Conservation (phyloP, 1,140 invertebrate species). For the Ditylenchus dipsaci region DNA sequence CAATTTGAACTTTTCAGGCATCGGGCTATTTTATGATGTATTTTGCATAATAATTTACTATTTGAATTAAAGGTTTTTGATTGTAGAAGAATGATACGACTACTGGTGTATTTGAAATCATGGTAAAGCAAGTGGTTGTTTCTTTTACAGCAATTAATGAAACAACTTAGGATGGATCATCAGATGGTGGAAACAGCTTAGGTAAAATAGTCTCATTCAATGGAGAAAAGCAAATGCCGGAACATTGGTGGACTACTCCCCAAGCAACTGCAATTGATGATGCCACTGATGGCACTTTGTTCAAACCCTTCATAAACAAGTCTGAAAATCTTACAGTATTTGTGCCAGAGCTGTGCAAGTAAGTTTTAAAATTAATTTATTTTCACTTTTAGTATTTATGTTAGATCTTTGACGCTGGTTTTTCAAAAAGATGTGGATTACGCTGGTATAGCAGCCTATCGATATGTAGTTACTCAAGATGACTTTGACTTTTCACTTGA, state of each 20-base stretch:
- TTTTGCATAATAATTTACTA: neutral
- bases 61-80: conserved; percentile 19
- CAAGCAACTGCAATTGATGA: conserved; percentile 49
- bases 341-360: conserved; percentile 53
- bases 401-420: conserved; percentile 37
- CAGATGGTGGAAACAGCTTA: conserved; percentile 40
- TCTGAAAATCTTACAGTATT: conserved; percentile 49
- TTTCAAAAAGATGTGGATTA: conserved; percentile 45
- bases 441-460: conserved; percentile 37
- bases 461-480: conserved; percentile 34
- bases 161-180: conserved; percentile 30
- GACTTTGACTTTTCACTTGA: conserved; percentile 19
- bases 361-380: neutral
- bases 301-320: conserved; percentile 50
- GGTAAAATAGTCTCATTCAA: conserved; percentile 48
- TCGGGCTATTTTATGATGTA: conserved; percentile 52
- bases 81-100: conserved; percentile 46
- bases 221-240: conserved; percentile 31
- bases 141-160: no score
- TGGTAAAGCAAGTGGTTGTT: no score
- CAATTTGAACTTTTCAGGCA: conserved; percentile 29
- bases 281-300: conserved; percentile 52
- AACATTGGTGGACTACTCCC: conserved; percentile 43
- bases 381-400: conserved; percentile 19
- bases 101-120: conserved; percentile 44